Evolutionary conservation across 2,797 vertebrate genomes (phyloP), one percentile per base, ranked within the genome.

Genomic region (Botia kubotai): DNA sequence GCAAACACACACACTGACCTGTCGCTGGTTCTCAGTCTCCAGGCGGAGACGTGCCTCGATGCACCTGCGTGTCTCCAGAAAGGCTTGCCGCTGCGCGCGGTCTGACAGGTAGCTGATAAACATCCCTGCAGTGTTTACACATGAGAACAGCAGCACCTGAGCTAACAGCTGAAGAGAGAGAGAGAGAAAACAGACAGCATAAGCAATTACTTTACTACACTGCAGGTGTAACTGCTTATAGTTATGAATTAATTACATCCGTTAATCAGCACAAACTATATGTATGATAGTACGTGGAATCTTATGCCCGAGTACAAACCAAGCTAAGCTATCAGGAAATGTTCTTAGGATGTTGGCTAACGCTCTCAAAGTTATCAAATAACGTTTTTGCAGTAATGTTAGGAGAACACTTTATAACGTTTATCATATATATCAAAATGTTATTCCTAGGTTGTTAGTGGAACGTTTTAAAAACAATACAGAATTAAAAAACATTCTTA

Each of bases 51-150:
- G 93, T 53, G 97, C 98, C 90, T 99, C 98, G 84, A 99, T 98
- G 77, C 98, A 99, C 89, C 98, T 96, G 83, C 97, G 92, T 0
- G 97, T 99, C 93, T 99, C 97, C 88, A 99, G 92, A 88, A 99
- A 99, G 85, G 97, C 97, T 92, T 99, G 98, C 0, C 97, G 96
- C 87, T 99, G 98, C n/a, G 98, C 97, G 7, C 98, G 94, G 91
- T 99, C 97, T 0, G 98, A 98, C 89, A 99, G 94, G 94, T 98
- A 99, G 52, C 97, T 98, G 89, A 99, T 99, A 94, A 98, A 99
- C 78, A 98, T 95, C 63, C 97, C 98, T 1, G 98, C 97, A 0
- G 96, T 98, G 94, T 99, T 99, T 96, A 99, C 98, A 66, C 98
- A 99, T 95, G 97, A 92, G 93, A 98, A 98, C 80, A 99, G 86